Conservation (phyloP, 2,888 invertebrate species). For the Melinaea menophilus region DNA sequence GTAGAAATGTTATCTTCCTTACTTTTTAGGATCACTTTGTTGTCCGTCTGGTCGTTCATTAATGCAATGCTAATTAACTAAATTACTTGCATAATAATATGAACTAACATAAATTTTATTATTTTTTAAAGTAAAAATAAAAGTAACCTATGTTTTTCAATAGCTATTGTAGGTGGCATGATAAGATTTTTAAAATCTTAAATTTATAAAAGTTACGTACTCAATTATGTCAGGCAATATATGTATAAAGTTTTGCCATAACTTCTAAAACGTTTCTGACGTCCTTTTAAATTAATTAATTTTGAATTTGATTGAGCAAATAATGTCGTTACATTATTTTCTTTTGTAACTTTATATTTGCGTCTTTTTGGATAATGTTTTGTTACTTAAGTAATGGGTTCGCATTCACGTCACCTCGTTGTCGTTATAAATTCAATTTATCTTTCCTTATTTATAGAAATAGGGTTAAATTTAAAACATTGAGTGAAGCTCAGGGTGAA, state of each 20-base stretch:
- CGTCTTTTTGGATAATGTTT: neutral
- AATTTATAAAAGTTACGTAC: slow-evolving; percentile 3
- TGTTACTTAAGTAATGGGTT: neutral
- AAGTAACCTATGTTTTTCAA: neutral
- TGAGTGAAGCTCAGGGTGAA: no score
- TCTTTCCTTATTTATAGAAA: slow-evolving; percentile 25
- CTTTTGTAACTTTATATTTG: neutral
- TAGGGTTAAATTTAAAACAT: no score
- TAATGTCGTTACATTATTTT: neutral
- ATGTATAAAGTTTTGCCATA: neutral
- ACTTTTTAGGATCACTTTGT: no score
- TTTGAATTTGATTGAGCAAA: slow-evolving; percentile 13
- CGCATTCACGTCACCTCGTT: no score
- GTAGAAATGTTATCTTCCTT: no score
- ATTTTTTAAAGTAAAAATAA: neutral
- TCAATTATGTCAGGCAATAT: neutral
- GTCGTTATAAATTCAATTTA: slow-evolving; percentile 26
- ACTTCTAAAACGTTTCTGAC: neutral
- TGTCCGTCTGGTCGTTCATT: no score
- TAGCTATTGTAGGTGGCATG: neutral
- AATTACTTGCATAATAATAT: neutral
- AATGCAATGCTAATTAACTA: no score
- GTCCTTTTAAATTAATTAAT: slow-evolving; percentile 10
- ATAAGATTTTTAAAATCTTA: neutral
- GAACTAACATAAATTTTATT: neutral